Base-by-base conservation (phyloP, 2,888 invertebrate species). In the Clitarchus hookeri region DNA sequence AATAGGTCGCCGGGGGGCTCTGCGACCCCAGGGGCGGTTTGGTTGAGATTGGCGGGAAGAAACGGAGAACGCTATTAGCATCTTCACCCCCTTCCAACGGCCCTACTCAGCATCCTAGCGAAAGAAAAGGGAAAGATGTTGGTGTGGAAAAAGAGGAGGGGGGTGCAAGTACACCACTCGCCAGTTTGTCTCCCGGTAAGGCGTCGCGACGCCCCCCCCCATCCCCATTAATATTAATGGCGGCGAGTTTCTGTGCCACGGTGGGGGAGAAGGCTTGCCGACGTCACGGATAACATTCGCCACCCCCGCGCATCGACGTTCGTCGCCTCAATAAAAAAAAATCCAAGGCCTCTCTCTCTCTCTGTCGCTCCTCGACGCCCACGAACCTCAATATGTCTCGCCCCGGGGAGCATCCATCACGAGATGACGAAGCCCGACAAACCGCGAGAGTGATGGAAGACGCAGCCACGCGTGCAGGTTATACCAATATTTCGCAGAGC, bases 141-240 rank as follows among this genome's bases (percentile, higher is more conserved):
- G 8, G 65, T 0, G n/a, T 16, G 16, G 16, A 19, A 23, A 23
- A 6, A 6, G 19, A 23, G 65, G 19, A 9, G 65, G 65, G 16
- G 65, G 65, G 8, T 11, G 19, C 65, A n/a, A 65, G 23, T 16
- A 65, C 65, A 65, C 65, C 65, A 65, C 23, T 65, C 65, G 65
- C 65, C 65, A 65, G 65, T 65, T 65, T 65, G 65, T 65, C 65
- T 65, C 65, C 65, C n/a, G 65, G 65, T 19, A n/a, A n/a, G 65
- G 65, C 65, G 65, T 65, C 65, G 23, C 65, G 65, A 65, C 65
- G 65, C 65, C 23, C 36, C 65, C 23, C 36, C 48, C 65, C 16
- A 65, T 65, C 65, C 2, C 65, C 65, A 65, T 65, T 65, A 65
- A 65, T 65, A 65, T 65, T 65, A 65, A 65, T 65, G 65, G 19